These are phyloP conservation scores for Bombylius discolor DNA, from an alignment of 2,888 invertebrate species.

Conservation along the genomic window DNA sequence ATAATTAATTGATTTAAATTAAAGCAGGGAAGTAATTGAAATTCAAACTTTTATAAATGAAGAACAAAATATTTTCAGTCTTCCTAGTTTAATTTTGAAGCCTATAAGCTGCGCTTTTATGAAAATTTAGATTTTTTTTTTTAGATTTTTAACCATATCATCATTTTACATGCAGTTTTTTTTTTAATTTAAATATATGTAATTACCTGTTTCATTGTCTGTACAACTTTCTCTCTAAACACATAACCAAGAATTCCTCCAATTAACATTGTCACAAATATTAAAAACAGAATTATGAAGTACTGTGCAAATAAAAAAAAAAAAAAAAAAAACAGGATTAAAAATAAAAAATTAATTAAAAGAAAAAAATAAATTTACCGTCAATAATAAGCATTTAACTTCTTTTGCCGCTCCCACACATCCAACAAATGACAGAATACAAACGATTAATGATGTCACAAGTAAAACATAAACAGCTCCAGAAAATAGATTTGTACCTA, in stretches of 20 bases:
- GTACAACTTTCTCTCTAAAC: conserved; percentile 70
- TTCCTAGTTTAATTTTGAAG: too few relatives aligned
- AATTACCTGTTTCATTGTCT: conserved; percentile 56
- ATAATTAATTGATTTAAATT: too few relatives aligned
- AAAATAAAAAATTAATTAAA: background rate
- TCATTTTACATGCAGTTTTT: too few relatives aligned
- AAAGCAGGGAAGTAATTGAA: too few relatives aligned
- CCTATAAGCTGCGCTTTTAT: too few relatives aligned
- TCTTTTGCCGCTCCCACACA: conserved; percentile 90
- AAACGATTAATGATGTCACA: conserved; percentile 66
- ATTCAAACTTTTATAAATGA: too few relatives aligned
- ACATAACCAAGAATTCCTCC: conserved; percentile 86
- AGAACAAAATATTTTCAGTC: too few relatives aligned
- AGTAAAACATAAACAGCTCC: conserved; percentile 76
- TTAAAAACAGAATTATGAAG: conserved; percentile 74
- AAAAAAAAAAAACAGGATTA: background rate
- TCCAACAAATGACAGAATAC: conserved; percentile 77
- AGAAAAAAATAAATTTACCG: conserved; percentile 52
- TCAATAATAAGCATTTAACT: conserved; percentile 83
- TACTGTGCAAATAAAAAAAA: conserved; percentile 48
- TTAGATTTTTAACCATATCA: too few relatives aligned
- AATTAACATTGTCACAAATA: conserved; percentile 80
- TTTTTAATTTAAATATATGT: too few relatives aligned
- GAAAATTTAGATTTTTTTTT: too few relatives aligned
- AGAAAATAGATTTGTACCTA: conserved; percentile 76